Percentiles rank a stretch among this genome's conserved stretches.
phyloP scores from a whole-genome alignment of 1,140 invertebrate genomes.

The Zaprionus davidi region DNA sequence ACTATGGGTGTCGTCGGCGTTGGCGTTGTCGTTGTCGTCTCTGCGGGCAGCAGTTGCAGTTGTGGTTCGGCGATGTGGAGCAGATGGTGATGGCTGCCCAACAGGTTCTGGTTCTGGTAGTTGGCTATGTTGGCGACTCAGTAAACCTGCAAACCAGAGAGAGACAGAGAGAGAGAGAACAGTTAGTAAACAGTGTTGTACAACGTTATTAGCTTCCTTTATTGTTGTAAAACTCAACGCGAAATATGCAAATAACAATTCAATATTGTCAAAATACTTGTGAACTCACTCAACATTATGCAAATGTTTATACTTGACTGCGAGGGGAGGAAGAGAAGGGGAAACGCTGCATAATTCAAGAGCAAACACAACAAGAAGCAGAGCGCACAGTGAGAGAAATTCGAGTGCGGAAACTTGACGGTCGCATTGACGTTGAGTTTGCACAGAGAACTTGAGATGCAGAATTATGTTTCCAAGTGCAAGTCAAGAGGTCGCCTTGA shows the following conservation, averaged over 20 bases:
- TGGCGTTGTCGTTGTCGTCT: conserved; percentile 55
- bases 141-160: conserved; percentile 40
- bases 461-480: background rate
- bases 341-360: conserved; percentile 66
- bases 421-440: background rate
- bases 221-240: conserved; percentile 23
- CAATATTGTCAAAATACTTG: conserved; percentile 62
- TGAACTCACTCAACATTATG: conserved; percentile 59
- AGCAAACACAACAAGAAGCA: conserved; percentile 42
- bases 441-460: background rate
- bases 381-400: conserved; percentile 24
- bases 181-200: conserved; percentile 2
- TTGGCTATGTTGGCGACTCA: conserved; percentile 81
- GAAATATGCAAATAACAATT: conserved; percentile 66
- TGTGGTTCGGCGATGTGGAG: conserved; percentile 70
- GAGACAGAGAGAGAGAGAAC: background rate
- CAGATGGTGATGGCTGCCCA: conserved; percentile 79
- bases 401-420: background rate
- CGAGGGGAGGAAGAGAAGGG: background rate
- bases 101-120: conserved; percentile 68
- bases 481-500: background rate
- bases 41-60: conserved; percentile 73
- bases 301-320: conserved; percentile 58
- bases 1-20: conserved; percentile 25
- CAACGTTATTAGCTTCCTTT: conserved; percentile 6